These are phyloP conservation scores for Saimiri boliviensis DNA, from an alignment of 2,113 vertebrate genomes.

Conservation along the genomic window DNA sequence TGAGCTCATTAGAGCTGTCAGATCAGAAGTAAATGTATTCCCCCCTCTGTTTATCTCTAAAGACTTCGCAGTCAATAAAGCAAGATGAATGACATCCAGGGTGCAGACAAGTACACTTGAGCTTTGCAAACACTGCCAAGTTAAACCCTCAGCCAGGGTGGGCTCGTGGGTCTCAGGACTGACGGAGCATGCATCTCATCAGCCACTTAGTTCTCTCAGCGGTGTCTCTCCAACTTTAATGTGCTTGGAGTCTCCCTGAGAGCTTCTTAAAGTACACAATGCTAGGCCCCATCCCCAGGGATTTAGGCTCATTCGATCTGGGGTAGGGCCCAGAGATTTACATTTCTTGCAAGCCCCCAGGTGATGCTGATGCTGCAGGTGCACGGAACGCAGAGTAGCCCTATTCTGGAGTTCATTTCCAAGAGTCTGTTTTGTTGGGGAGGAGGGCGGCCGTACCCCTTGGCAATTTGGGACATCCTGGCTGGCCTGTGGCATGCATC, in stretches of 20 bases:
- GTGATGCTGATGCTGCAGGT: neutral
- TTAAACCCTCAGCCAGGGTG: neutral
- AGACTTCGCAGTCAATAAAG: constrained; percentile 67
- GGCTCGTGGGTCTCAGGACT: neutral
- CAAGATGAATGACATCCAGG: constrained; percentile 50
- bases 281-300: neutral
- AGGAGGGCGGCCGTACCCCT: neutral
- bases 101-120: neutral
- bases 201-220: neutral
- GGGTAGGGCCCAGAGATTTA: neutral
- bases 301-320: neutral
- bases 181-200: neutral
- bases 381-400: neutral
- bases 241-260: neutral
- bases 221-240: neutral
- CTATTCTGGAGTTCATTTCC: neutral
- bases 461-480: neutral
- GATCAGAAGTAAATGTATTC: constrained; percentile 73
- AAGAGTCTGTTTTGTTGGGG: neutral
- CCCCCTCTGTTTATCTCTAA: constrained; percentile 75
- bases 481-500: neutral
- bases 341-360: neutral
- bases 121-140: constrained; percentile 50
- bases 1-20: constrained; percentile 85
- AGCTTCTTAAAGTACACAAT: neutral